Percentiles rank a stretch among this genome's conserved stretches.
phyloP scores from a whole-genome alignment of 2,888 invertebrate species.

The Arge pagana region DNA sequence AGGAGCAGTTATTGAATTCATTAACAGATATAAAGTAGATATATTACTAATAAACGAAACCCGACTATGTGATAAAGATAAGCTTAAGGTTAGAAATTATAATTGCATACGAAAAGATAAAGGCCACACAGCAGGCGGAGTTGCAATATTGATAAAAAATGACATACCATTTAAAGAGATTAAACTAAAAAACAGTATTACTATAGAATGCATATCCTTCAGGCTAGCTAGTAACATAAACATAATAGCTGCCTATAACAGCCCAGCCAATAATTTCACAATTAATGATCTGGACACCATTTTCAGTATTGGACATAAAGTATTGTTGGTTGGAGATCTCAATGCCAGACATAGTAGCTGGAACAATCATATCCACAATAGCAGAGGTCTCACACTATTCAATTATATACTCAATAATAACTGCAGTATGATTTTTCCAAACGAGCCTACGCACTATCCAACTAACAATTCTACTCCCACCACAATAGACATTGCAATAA shows the following conservation, averaged over 20 bases:
- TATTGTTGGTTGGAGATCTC: constrained; percentile 34
- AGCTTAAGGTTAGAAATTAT: constrained; percentile 31
- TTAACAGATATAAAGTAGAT: constrained; percentile 28
- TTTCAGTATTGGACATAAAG: constrained; percentile 26
- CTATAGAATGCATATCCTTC: constrained; percentile 29
- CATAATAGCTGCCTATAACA: constrained; percentile 31
- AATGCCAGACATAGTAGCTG: constrained; percentile 35
- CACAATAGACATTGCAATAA: constrained; percentile 37
- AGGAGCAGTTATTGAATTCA: constrained; percentile 27
- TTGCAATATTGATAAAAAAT: constrained; percentile 32
- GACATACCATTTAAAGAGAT: constrained; percentile 24
- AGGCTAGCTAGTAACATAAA: constrained; percentile 25
- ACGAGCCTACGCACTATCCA: constrained; percentile 35
- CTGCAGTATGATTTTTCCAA: constrained; percentile 28
- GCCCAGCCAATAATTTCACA: constrained; percentile 26
- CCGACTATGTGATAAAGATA: constrained; percentile 24
- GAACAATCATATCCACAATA: constrained; percentile 32
- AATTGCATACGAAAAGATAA: constrained; percentile 31
- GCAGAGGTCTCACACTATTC: constrained; percentile 29
- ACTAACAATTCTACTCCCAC: constrained; percentile 32
- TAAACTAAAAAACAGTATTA: constrained; percentile 14
- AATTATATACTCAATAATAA: constrained; percentile 31
- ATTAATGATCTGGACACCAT: constrained; percentile 27
- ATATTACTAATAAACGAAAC: constrained; percentile 32
- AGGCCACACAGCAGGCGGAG: constrained; percentile 26